Conservation (phyloP, 2,113 vertebrate genomes). For the Elachura formosa region DNA sequence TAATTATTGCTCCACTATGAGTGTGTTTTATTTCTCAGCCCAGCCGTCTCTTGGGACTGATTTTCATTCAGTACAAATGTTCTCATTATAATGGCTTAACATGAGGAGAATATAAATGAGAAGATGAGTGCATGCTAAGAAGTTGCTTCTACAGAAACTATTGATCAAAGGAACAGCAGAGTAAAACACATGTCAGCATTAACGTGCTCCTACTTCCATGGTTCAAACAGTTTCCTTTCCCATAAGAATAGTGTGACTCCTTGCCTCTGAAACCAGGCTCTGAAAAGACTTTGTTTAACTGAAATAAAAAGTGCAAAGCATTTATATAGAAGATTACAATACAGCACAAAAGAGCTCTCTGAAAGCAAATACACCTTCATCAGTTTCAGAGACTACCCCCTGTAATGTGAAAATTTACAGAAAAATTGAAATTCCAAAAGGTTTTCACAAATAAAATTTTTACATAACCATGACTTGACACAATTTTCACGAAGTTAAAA, state of each 20-base stretch:
- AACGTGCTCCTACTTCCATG: background rate
- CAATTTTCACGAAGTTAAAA: background rate
- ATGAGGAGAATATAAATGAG: constrained; percentile 59
- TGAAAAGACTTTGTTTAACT: background rate
- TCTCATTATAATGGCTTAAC: constrained; percentile 35
- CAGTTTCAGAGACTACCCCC: background rate
- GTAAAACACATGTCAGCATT: background rate
- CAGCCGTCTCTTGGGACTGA: background rate
- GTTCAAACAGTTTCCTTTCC: background rate
- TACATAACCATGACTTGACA: background rate
- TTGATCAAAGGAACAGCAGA: constrained; percentile 25
- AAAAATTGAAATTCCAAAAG: background rate
- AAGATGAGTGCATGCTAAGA: background rate
- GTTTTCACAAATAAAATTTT: background rate
- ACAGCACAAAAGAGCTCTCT: background rate
- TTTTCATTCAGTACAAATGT: constrained; percentile 46
- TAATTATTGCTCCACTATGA: constrained; percentile 26
- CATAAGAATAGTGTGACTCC: background rate
- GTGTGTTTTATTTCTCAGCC: background rate
- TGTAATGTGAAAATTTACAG: background rate
- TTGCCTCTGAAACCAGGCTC: background rate
- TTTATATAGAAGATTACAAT: background rate
- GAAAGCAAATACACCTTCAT: background rate
- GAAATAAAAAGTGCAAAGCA: background rate
- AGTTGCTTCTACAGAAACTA: background rate